Conservation (phyloP, 1,140 invertebrate species). For the Bombus difficillimus region DNA sequence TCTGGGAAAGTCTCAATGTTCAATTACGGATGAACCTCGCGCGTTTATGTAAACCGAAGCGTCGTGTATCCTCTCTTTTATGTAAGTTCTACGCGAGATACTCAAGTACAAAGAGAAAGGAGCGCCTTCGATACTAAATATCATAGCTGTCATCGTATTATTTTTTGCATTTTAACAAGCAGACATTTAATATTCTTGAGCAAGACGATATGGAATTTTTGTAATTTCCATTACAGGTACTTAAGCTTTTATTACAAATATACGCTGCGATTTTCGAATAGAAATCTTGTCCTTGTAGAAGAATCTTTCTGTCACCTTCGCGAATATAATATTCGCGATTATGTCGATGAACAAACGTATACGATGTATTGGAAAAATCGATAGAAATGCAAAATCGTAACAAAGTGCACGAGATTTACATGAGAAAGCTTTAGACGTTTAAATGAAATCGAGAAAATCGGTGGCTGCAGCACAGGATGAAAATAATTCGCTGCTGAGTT, state of each 20-base stretch:
- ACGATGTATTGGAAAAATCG: not conserved
- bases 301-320: not conserved
- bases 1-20: not conserved
- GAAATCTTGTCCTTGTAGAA: not conserved
- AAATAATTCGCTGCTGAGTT: not conserved
- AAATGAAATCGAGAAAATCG: not conserved
- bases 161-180: not conserved
- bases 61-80: not conserved
- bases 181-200: not conserved
- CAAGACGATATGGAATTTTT: not conserved
- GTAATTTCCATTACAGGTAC: not conserved
- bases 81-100: not conserved
- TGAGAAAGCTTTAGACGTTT: not conserved
- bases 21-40: not conserved
- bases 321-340: not conserved
- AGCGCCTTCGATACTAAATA: not conserved
- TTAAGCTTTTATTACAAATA: not conserved
- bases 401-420: not conserved
- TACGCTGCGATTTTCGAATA: not conserved
- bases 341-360: not conserved
- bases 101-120: not conserved
- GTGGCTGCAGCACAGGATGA: not conserved
- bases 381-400: not conserved
- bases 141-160: not conserved
- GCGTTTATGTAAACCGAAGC: conserved; percentile 10